These are phyloP conservation scores for Callipepla californica DNA, from an alignment of 2,113 vertebrate genomes.

Conservation along the genomic window DNA sequence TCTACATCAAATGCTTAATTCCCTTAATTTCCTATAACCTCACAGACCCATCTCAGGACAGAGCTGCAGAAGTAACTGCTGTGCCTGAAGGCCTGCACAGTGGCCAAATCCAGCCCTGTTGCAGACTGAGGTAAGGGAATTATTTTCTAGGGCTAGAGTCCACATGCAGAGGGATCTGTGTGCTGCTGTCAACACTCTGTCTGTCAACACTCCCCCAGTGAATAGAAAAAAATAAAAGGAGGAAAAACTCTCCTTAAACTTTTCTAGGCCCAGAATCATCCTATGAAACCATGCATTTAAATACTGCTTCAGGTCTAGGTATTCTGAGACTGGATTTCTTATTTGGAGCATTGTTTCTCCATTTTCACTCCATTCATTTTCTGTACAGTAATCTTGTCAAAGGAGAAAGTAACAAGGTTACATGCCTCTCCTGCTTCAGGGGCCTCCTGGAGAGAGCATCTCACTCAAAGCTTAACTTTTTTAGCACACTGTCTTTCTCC, in stretches of 20 bases:
- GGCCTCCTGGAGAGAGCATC: background rate
- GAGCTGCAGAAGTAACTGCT: background rate
- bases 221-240: accelerated
- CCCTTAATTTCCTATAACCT: background rate
- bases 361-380: background rate
- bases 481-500: background rate
- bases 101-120: accelerated
- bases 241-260: background rate
- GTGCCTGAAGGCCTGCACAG: accelerated
- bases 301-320: background rate
- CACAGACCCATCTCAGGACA: accelerated
- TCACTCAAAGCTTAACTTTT: background rate
- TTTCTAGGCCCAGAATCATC: background rate
- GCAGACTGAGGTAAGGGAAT: background rate
- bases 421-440: background rate
- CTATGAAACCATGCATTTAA: background rate
- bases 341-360: background rate
- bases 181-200: background rate
- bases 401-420: background rate
- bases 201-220: background rate
- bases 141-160: background rate
- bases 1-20: background rate
- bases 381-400: background rate
- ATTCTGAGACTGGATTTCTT: background rate
- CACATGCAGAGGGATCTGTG: accelerated